Conservation (phyloP, 2,797 vertebrate genomes). For the Tadarida brasiliensis region DNA sequence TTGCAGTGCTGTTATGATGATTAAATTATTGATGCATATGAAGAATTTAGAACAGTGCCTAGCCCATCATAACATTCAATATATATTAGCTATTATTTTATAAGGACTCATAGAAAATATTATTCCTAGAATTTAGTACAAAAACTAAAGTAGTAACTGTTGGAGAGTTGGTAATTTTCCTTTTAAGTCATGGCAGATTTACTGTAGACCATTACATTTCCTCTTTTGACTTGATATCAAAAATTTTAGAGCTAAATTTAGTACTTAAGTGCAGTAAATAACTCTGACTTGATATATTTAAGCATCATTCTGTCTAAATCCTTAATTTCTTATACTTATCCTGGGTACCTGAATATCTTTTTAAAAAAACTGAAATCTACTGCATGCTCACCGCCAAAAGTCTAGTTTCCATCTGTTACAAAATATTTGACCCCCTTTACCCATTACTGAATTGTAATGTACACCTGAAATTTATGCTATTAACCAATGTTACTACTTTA, state of each 20-base stretch:
- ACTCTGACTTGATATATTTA: background rate
- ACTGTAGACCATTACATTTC: background rate
- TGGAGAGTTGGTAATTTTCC: background rate
- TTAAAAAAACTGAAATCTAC: background rate
- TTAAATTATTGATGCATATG: background rate
- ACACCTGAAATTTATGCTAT: background rate
- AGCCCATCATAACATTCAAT: background rate
- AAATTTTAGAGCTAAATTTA: slow-evolving; percentile 38
- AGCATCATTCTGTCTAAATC: background rate
- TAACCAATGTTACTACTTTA: background rate
- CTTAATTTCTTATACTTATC: slow-evolving; percentile 30
- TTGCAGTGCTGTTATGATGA: background rate
- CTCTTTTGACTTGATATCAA: slow-evolving; percentile 1
- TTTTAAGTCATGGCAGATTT: background rate
- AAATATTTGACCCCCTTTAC: background rate
- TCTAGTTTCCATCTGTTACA: background rate
- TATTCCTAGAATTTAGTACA: slow-evolving; percentile 51
- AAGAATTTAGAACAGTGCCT: slow-evolving; percentile 16
- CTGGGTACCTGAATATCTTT: background rate
- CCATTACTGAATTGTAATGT: background rate
- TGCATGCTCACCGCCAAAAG: background rate
- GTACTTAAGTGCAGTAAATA: background rate
- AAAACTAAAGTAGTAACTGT: slow-evolving; percentile 39
- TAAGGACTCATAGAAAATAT: background rate
- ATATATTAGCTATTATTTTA: background rate